phyloP scores from a whole-genome alignment of 2,113 vertebrate species.

The Orientallactaga bullata region DNA sequence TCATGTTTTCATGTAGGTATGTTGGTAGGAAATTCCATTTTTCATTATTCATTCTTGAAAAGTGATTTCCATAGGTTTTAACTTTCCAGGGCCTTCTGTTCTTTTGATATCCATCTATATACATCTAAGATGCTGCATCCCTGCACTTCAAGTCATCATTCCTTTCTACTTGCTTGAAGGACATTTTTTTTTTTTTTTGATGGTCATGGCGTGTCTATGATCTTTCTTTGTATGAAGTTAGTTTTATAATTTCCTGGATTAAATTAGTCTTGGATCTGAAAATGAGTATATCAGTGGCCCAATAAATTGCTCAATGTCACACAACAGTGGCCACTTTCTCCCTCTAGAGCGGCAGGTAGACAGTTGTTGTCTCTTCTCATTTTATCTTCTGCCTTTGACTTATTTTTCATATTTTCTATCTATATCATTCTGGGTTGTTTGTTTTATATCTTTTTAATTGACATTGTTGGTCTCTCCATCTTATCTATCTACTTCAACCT shows the following conservation, averaged over 20 bases:
- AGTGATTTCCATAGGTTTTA: not conserved
- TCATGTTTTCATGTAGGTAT: slow-evolving; percentile 1
- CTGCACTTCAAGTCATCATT: not conserved
- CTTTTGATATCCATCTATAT: not conserved
- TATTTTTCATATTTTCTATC: not conserved
- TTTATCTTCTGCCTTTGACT: slow-evolving; percentile 3
- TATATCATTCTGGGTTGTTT: not conserved
- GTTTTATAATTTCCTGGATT: slow-evolving; percentile 52
- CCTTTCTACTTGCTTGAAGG: not conserved
- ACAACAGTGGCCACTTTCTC: slow-evolving; percentile 5
- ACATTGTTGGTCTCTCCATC: not conserved
- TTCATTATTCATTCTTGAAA: not conserved
- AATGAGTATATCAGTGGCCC: not conserved
- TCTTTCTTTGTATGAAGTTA: slow-evolving; percentile 7
- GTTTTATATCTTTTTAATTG: not conserved
- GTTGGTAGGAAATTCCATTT: not conserved
- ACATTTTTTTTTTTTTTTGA: slow-evolving; percentile 3
- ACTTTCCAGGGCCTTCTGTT: not conserved
- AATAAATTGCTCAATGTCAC: slow-evolving; percentile 35
- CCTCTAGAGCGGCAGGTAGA: not conserved
- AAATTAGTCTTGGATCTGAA: slow-evolving; percentile 12
- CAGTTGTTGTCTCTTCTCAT: not conserved
- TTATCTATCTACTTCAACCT: not conserved
- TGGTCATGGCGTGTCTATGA: not conserved
- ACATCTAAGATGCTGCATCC: not conserved